These are phyloP conservation scores for Cepaea hortensis DNA, from an alignment of 2,888 invertebrate species.

Conservation along the genomic window DNA sequence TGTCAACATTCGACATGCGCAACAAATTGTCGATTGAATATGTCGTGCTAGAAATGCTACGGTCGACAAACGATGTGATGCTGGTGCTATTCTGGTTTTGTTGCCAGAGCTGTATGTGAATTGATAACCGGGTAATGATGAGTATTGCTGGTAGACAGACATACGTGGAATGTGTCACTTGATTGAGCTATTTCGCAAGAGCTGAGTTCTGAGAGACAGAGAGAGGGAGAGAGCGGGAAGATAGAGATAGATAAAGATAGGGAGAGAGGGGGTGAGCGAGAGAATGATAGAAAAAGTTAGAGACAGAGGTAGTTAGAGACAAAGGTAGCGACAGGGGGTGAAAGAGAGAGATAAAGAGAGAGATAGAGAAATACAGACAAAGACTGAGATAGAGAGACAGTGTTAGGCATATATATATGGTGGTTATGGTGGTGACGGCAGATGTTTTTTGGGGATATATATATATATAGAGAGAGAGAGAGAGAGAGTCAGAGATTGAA, in stretches of 20 bases:
- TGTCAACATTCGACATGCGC: neutral
- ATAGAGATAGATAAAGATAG: constrained; percentile 15
- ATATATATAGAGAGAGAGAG: too few species aligned
- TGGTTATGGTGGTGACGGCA: too few species aligned
- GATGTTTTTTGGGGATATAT: too few species aligned
- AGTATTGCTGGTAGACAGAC: too few species aligned
- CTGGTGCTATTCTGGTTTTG: too few species aligned
- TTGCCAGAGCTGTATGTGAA: too few species aligned
- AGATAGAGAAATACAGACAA: constrained; percentile 10
- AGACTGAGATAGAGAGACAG: constrained; percentile 39
- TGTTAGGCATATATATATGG: neutral
- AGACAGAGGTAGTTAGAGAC: constrained; percentile 10
- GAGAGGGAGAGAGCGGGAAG: constrained; percentile 11
- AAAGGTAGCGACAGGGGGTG: constrained; percentile 7
- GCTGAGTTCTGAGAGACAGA: neutral
- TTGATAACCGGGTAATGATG: too few species aligned
- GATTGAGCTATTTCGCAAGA: too few species aligned
- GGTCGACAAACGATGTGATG: neutral
- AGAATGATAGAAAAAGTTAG: neutral
- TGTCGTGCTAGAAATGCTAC: neutral
- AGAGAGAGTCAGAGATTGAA: too few species aligned
- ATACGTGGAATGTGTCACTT: too few species aligned
- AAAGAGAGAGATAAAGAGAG: constrained; percentile 18
- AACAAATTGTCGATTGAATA: constrained; percentile 18
- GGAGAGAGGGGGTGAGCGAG: neutral